Evolutionary conservation across 2,797 vertebrate species (phyloP), one percentile per base, ranked within the genome.

Genomic region (Caiman crocodilus): DNA sequence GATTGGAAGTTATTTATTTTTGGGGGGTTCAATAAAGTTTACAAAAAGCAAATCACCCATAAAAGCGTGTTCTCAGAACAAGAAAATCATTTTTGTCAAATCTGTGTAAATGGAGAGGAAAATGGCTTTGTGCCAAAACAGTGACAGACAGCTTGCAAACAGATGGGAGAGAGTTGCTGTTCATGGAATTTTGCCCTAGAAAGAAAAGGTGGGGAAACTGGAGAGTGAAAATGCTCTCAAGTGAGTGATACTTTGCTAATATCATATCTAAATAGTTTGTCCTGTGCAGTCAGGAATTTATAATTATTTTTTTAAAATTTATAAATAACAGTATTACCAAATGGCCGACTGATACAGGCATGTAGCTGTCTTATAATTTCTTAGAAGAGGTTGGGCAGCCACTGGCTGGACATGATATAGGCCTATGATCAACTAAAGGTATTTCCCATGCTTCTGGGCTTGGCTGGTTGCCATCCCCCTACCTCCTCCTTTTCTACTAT

Each of bases 71-170:
- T 64, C 59, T 73, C 35, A 73, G 69, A 73, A 30, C 42, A 87
- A 76, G 89, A 91, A 82, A 87, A 74, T 93, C 88, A 26, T 17
- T 90, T 84, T 79, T 85, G 95, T 83, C 92, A 95, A 92, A 89
- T 87, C 85, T 93, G 96, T 95, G 76, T 87, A 88, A 90, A 95
- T 90, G 80, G 86, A 87, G 90, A 88, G 81, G 35, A 32, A 78
- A 95, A 90, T 91, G 95, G 64, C 83, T 94, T 76, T 92, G 77
- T 95, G 71, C 63, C 5, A 60, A 63, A 92, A 35, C 13, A 50
- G 69, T 95, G 75, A 86, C 5, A 77, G 71, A 73, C 94, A 95
- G 96, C 90, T 97, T 97, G 93, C 80, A 94, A 96, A 91, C 95
- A 97, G 92, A 96, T 95, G 93, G 79, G 76, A 88, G 61, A 85